A percentile compares a stretch with the other conserved stretches of the same genome.
Evolutionary conservation across 2,888 invertebrate genomes (phyloP).

Genomic region (Plemyria rubiginata): DNA sequence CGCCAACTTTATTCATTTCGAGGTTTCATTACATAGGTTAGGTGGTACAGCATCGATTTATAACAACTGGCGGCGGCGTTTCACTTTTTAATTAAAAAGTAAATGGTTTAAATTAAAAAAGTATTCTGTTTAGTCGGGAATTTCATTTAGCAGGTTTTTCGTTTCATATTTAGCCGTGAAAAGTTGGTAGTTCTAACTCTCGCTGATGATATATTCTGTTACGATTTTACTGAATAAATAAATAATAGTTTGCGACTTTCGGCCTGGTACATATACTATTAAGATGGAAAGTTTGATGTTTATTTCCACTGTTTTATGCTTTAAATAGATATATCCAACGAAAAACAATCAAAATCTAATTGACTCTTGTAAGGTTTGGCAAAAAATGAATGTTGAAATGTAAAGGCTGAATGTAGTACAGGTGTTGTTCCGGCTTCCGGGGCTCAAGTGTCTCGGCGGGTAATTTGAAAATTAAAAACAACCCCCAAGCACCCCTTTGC

Average conservation of each 20-base stretch:
- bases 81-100: constrained; percentile 29
- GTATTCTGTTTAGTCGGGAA: constrained; percentile 6
- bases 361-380: not conserved
- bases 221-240: too few relatives aligned
- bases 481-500: constrained; percentile 20
- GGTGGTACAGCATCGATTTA: constrained; percentile 18
- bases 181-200: not conserved
- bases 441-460: constrained; percentile 31
- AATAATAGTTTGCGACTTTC: too few relatives aligned
- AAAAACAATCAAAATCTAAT: not conserved
- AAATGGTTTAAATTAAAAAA: constrained; percentile 6
- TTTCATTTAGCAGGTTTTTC: constrained; percentile 2
- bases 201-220: too few relatives aligned
- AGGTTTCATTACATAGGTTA: constrained; percentile 27
- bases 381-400: constrained; percentile 5
- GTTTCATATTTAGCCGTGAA: not conserved
- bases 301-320: too few relatives aligned
- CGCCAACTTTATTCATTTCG: constrained; percentile 47
- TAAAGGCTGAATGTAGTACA: constrained; percentile 22
- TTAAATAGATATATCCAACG: not conserved
- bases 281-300: too few relatives aligned
- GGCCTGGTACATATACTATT: too few relatives aligned
- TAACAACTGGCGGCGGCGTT: constrained; percentile 15
- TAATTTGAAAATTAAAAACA: constrained; percentile 49
- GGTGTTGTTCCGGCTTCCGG: constrained; percentile 27